These are phyloP conservation scores for Bubo scandiacus DNA, from an alignment of 2,113 vertebrate species.

Conservation along the genomic window DNA sequence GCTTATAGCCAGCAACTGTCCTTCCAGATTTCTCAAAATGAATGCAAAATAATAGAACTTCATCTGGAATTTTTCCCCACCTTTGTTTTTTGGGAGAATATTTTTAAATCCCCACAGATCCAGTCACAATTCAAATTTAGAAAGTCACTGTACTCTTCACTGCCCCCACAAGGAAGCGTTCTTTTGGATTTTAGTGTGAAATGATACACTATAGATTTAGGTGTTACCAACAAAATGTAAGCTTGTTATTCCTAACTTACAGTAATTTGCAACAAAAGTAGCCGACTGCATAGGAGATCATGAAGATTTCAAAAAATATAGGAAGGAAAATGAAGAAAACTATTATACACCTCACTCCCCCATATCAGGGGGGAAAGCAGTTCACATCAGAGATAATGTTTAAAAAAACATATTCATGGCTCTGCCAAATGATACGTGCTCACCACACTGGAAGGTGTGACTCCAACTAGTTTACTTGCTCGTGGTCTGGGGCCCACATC, in stretches of 20 bases:
- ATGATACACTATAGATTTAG: background rate
- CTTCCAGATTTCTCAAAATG: background rate
- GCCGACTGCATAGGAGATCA: background rate
- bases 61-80: background rate
- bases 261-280: background rate
- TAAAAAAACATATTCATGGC: background rate
- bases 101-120: background rate
- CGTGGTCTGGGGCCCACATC: background rate
- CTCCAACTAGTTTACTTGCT: background rate
- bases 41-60: background rate
- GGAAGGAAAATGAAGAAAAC: background rate
- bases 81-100: background rate
- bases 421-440: background rate
- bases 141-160: background rate
- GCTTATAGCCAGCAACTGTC: background rate
- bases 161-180: background rate
- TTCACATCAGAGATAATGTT: background rate
- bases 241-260: background rate
- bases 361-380: background rate
- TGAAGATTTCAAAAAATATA: background rate
- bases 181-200: background rate
- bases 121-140: background rate
- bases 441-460: background rate
- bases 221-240: background rate
- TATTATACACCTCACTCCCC: background rate